Conservation (phyloP, 2,113 vertebrate species). For the Macaca mulatta region DNA sequence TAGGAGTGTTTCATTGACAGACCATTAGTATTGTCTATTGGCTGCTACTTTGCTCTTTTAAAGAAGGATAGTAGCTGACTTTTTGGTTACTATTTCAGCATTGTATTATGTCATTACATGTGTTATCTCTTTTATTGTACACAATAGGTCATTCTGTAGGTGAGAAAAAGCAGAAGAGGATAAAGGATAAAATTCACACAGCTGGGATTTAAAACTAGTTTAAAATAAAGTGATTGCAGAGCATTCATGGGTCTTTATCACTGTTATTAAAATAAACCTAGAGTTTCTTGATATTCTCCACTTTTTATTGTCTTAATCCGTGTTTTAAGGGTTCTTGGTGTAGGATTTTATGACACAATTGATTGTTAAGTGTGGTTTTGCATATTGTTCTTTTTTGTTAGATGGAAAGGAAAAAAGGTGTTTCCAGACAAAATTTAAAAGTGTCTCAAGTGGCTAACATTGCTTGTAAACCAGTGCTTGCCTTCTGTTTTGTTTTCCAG, state of each 20-base stretch:
- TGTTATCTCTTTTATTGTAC: neutral
- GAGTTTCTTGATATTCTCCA: neutral
- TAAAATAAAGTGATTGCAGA: neutral
- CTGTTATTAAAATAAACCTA: neutral
- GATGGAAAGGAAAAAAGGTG: neutral
- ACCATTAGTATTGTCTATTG: neutral
- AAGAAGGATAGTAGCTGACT: neutral
- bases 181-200: constrained; percentile 15
- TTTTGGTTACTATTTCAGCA: neutral
- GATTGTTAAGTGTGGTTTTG: neutral
- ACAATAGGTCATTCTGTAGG: neutral
- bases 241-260: neutral
- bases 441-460: neutral
- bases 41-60: neutral
- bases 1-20: neutral
- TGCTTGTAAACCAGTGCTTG: neutral
- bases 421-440: neutral
- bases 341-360: neutral
- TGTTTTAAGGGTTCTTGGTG: neutral
- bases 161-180: neutral
- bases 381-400: constrained; percentile 2
- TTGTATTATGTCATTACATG: neutral
- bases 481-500: neutral
- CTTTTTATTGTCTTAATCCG: neutral
- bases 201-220: neutral